Conservation (phyloP, 2,888 invertebrate genomes). For the Meliscaeva auricollis region DNA sequence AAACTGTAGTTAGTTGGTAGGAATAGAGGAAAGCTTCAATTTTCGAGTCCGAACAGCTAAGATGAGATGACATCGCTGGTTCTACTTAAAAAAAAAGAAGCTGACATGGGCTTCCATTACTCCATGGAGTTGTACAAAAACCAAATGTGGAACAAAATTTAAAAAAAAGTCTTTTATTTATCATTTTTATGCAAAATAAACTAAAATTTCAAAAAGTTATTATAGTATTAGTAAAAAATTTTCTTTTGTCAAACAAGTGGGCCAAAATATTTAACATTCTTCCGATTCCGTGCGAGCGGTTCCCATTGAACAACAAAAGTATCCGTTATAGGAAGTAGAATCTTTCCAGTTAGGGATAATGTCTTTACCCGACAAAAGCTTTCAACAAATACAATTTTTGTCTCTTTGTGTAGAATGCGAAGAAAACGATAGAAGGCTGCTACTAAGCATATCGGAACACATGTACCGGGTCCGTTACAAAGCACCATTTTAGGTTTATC, state of each 20-base stretch:
- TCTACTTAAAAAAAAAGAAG: no score
- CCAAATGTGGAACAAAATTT: no score
- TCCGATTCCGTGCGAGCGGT: conserved; percentile 85
- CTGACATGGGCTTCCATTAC: no score
- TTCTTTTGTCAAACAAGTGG: conserved; percentile 85
- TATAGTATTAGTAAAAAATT: not conserved
- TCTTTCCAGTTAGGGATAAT: conserved; percentile 94
- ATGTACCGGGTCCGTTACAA: conserved; percentile 98
- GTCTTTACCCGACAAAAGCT: conserved; percentile 96
- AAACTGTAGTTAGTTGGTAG: no score
- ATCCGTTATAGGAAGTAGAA: conserved; percentile 93
- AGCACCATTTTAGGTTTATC: conserved; percentile 92
- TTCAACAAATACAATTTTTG: conserved; percentile 95
- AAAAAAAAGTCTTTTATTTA: no score
- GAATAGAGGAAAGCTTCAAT: no score
- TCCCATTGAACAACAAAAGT: conserved; percentile 97
- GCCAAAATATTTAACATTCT: conserved; percentile 90
- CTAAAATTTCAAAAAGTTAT: not conserved
- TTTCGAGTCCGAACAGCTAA: no score
- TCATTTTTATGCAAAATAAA: not conserved
- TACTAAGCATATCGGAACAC: conserved; percentile 94
- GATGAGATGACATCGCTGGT: no score
- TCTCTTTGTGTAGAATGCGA: conserved; percentile 86
- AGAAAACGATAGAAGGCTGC: conserved; percentile 90
- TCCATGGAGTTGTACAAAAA: no score